Evolutionary conservation across 2,888 invertebrate genomes (phyloP).

Genomic region (Cantharis nigra): DNA sequence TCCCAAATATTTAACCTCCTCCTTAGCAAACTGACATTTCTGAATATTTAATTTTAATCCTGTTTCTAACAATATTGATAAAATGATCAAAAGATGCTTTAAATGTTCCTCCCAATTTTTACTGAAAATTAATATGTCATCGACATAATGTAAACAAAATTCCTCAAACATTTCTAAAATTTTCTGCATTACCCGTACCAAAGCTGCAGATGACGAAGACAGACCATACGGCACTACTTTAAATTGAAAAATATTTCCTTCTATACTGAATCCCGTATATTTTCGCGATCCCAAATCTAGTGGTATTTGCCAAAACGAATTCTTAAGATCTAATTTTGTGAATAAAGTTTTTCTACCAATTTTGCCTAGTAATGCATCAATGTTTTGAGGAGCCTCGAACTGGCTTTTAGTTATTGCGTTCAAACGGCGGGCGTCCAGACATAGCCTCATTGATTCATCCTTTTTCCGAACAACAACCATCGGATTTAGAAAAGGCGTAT

Average conservation of each 20-base stretch:
- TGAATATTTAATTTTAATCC: constrained; percentile 2
- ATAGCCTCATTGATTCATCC: background rate
- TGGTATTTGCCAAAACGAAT: too few species aligned
- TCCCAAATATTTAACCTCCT: too few species aligned
- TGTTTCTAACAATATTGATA: background rate
- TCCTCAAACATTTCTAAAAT: constrained; percentile 3
- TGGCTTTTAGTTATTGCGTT: background rate
- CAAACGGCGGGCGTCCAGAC: constrained; percentile 2
- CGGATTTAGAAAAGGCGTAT: constrained; percentile 3
- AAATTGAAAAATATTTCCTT: too few species aligned
- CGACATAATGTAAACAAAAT: constrained; percentile 5
- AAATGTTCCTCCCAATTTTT: background rate
- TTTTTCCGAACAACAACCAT: constrained; percentile 11
- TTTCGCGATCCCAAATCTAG: too few species aligned
- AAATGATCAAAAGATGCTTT: background rate
- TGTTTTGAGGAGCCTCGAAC: background rate
- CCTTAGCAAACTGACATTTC: too few species aligned
- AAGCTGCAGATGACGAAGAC: too few species aligned
- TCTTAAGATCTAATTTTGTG: too few species aligned
- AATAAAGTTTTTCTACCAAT: too few species aligned
- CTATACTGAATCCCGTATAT: too few species aligned
- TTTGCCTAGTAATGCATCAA: too few species aligned
- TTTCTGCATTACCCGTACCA: background rate
- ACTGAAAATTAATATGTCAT: too few species aligned
- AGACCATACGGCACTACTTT: too few species aligned